Evolutionary conservation across 1,140 invertebrate species (phyloP).

Genomic region (Drosophila baimaii): DNA sequence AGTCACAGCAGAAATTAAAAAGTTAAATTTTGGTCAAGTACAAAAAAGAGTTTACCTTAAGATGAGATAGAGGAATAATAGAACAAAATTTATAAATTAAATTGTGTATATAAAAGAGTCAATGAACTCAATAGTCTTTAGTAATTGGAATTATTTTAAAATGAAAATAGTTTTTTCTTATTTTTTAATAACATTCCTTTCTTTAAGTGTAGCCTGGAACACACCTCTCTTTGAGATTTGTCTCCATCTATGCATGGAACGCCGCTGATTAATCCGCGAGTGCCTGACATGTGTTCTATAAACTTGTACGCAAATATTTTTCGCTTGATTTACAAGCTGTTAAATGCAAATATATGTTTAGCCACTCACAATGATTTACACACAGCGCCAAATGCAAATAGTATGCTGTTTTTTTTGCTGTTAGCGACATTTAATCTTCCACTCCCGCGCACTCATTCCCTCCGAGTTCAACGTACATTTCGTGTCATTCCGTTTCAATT

Average conservation of each 20-base stretch:
- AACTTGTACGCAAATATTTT: constrained; percentile 74
- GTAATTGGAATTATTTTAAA: no score
- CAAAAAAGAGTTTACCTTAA: no score
- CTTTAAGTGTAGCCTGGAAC: constrained; percentile 5
- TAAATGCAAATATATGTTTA: constrained; percentile 63
- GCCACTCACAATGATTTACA: constrained; percentile 12
- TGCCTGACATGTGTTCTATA: constrained; percentile 68
- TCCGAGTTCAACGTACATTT: constrained; percentile 75
- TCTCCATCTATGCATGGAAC: constrained; percentile 41
- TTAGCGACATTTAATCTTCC: constrained; percentile 32
- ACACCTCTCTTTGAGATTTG: constrained; percentile 38
- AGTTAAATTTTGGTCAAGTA: not conserved
- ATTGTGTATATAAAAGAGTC: not conserved
- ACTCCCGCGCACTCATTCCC: constrained; percentile 8
- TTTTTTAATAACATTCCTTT: not conserved
- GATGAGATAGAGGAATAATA: no score
- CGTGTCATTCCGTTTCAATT: constrained; percentile 65
- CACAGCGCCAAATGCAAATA: constrained; percentile 63
- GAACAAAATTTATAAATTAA: no score
- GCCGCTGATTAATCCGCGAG: constrained; percentile 70
- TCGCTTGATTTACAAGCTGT: constrained; percentile 63
- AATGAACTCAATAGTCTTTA: no score
- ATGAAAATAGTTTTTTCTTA: no score
- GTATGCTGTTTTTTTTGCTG: constrained; percentile 19
- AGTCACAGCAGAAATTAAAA: not conserved